Evolutionary conservation across 2,113 vertebrate species (phyloP).

Genomic region (Corvus cornix): DNA sequence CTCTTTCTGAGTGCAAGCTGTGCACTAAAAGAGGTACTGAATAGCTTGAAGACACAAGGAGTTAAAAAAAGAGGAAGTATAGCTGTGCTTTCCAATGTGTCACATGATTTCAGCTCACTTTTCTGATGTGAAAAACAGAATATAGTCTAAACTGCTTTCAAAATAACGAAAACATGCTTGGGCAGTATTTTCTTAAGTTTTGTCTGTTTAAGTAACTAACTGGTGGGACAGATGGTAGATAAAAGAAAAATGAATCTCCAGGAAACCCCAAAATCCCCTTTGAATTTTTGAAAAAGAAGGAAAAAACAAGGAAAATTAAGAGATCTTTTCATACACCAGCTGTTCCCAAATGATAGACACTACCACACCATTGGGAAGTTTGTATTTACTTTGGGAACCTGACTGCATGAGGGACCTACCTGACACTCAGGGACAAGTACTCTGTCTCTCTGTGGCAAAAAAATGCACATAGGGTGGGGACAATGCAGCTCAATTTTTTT

Average conservation of each 20-base stretch:
- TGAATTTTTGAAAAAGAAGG: background rate
- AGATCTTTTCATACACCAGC: background rate
- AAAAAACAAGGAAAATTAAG: background rate
- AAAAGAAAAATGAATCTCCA: background rate
- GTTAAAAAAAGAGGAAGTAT: background rate
- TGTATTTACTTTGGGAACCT: background rate
- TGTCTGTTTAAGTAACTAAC: background rate
- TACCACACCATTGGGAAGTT: background rate
- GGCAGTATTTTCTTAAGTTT: background rate
- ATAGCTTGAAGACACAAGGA: background rate
- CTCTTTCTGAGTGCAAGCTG: background rate
- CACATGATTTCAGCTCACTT: background rate
- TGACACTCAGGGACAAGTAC: background rate
- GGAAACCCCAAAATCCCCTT: background rate
- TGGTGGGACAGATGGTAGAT: background rate
- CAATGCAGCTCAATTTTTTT: background rate
- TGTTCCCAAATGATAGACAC: background rate
- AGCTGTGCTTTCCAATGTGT: background rate
- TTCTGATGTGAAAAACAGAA: background rate
- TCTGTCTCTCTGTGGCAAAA: background rate
- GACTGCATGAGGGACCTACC: background rate
- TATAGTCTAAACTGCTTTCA: background rate
- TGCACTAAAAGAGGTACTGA: too few relatives aligned
- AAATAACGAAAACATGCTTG: fast-evolving
- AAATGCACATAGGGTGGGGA: background rate